phyloP scores from a whole-genome alignment of 1,140 invertebrate genomes.

The Zaprionus ghesquierei region DNA sequence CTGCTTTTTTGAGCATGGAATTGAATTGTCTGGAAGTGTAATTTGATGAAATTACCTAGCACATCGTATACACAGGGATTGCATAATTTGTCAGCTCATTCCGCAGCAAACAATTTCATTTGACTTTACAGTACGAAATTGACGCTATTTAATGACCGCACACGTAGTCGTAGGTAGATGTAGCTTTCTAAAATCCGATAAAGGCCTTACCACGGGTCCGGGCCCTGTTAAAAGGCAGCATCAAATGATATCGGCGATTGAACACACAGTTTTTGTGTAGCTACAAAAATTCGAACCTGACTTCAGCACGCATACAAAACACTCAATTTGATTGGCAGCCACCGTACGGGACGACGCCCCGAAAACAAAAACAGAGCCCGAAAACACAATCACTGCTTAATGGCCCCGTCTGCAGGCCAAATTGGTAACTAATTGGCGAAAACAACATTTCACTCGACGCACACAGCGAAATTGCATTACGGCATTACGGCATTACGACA shows the following conservation, averaged over 20 bases:
- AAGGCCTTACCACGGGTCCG: background rate
- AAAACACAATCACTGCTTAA: conserved; percentile 62
- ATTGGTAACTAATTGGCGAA: conserved; percentile 78
- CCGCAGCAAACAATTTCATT: conserved; percentile 47
- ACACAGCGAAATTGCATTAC: conserved; percentile 51
- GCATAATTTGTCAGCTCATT: conserved; percentile 52
- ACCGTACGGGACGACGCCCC: conserved; percentile 43
- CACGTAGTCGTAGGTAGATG: conserved; percentile 15
- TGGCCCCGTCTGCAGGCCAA: conserved; percentile 51
- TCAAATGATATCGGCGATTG: conserved; percentile 36
- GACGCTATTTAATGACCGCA: conserved; percentile 53
- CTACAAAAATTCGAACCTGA: conserved; percentile 6
- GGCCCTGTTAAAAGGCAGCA: conserved; percentile 25
- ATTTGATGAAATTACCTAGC: conserved; percentile 40
- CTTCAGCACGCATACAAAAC: conserved; percentile 65
- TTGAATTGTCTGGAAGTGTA: conserved; percentile 40
- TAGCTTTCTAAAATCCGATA: conserved; percentile 62
- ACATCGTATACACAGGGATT: conserved; percentile 36
- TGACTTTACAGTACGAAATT: conserved; percentile 50
- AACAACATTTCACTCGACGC: conserved; percentile 63
- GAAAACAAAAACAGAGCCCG: conserved; percentile 21
- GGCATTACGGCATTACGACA: too few species aligned
- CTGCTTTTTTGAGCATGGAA: conserved; percentile 40
- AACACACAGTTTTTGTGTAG: conserved; percentile 24
- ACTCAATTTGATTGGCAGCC: conserved; percentile 55